A percentile compares a stretch with the other conserved stretches of the same genome.
Conservation (phyloP, 2,888 invertebrate species). For the Hypercompe scribonia region DNA sequence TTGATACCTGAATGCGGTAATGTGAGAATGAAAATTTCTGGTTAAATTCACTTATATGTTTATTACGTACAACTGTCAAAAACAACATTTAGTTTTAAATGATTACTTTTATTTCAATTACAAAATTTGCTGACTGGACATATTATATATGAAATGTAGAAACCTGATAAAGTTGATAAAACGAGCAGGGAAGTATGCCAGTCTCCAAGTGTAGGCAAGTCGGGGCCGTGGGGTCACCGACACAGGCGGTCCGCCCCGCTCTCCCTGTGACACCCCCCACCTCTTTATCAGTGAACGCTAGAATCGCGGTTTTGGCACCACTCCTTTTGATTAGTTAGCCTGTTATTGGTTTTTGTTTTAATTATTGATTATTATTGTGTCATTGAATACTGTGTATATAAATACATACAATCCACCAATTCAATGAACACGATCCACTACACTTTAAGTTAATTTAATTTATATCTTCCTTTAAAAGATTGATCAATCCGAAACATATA, state of each 20-base stretch:
- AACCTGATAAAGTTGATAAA: constrained; percentile 49
- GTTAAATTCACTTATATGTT: neutral
- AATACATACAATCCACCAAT: neutral
- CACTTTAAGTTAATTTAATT: neutral
- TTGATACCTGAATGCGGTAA: neutral
- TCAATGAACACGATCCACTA: neutral
- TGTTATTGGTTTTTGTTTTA: neutral
- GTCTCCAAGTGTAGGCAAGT: constrained; percentile 67
- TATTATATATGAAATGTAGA: constrained; percentile 31
- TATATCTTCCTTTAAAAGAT: neutral
- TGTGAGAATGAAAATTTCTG: neutral
- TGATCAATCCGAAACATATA: neutral
- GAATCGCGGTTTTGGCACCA: constrained; percentile 50
- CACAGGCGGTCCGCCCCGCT: constrained; percentile 64
- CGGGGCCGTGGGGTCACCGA: constrained; percentile 83
- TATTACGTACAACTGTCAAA: neutral
- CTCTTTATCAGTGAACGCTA: constrained; percentile 59
- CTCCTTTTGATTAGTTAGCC: constrained; percentile 32
- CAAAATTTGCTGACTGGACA: neutral
- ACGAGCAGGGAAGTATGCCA: constrained; percentile 67
- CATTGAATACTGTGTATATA: neutral
- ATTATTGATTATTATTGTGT: neutral
- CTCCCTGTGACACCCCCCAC: constrained; percentile 49
- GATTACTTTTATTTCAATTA: neutral
- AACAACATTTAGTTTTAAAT: neutral